Percentiles rank a stretch among this genome's conserved stretches.
These are phyloP conservation scores for Plestiodon gilberti DNA, from an alignment of 2,113 vertebrate genomes.

Conservation along the genomic window DNA sequence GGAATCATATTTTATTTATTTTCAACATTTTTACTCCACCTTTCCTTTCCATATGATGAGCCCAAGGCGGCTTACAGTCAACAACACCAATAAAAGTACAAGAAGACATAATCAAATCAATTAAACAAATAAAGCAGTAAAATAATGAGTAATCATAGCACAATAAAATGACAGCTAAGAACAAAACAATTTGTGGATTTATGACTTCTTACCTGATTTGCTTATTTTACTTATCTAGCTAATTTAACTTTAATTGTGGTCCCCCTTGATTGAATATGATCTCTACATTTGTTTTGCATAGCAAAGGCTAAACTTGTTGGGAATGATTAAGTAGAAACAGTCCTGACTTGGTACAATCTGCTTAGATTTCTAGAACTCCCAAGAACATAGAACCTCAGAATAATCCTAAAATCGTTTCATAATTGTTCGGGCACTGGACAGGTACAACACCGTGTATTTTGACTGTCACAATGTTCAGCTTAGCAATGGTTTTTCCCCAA, in stretches of 20 bases:
- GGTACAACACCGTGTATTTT: not conserved
- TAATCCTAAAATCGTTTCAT: not conserved
- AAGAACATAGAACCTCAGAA: not conserved
- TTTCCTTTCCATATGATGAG: too few relatives aligned
- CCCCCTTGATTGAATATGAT: not conserved
- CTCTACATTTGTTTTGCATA: not conserved
- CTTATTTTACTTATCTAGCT: not conserved
- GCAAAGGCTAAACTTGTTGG: not conserved
- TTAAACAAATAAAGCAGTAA: too few relatives aligned
- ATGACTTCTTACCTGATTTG: not conserved
- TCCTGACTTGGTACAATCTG: not conserved
- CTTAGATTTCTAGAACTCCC: not conserved
- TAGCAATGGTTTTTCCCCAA: not conserved
- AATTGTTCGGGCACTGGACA: not conserved
- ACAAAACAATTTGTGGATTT: too few relatives aligned
- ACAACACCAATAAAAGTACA: too few relatives aligned
- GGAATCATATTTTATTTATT: not conserved
- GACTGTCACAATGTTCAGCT: not conserved
- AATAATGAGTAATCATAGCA: too few relatives aligned
- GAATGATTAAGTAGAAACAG: not conserved
- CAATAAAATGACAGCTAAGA: too few relatives aligned
- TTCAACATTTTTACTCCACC: too few relatives aligned
- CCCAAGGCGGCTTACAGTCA: too few relatives aligned
- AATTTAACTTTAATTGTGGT: not conserved
- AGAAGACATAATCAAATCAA: too few relatives aligned